Percentiles rank a stretch among this genome's conserved stretches.
Conservation (phyloP, 2,113 vertebrate genomes). For the Hemiscyllium ocellatum region DNA sequence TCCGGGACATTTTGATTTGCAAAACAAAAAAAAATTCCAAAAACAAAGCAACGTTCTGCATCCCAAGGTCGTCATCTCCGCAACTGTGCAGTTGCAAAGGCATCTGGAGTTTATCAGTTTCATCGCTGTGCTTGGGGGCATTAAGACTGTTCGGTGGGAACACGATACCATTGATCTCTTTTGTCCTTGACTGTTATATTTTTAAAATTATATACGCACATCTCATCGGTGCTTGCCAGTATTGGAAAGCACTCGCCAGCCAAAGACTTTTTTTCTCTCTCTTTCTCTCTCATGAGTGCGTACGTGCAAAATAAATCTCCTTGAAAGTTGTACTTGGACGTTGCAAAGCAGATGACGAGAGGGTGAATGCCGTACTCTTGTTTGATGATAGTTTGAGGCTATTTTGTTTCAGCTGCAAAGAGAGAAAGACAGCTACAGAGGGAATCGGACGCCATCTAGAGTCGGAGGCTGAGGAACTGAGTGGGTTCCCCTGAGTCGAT, state of each 20-base stretch:
- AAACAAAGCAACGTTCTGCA: conserved; percentile 23
- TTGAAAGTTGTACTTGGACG: conserved; percentile 22
- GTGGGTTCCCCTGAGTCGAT: background rate
- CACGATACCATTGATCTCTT: conserved; percentile 41
- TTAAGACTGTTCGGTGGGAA: conserved; percentile 39
- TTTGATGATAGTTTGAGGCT: conserved; percentile 37
- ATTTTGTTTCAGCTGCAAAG: conserved; percentile 23
- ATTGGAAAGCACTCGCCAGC: conserved; percentile 14
- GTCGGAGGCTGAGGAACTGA: background rate
- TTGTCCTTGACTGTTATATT: conserved; percentile 45
- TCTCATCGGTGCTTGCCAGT: background rate
- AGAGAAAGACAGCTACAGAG: conserved; percentile 18
- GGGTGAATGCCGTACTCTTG: conserved; percentile 19
- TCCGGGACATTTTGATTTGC: background rate
- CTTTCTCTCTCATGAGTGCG: background rate
- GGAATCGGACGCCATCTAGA: conserved; percentile 34
- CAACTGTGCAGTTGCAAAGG: conserved; percentile 43
- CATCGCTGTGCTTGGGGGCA: conserved; percentile 27
- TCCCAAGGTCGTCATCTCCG: conserved; percentile 47
- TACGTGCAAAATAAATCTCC: background rate
- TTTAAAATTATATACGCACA: conserved; percentile 28
- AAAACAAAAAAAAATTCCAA: conserved; percentile 36
- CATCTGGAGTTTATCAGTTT: conserved; percentile 23
- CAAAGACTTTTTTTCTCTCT: conserved; percentile 35
- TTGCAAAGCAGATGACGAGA: conserved; percentile 33